Base-by-base conservation (phyloP, 2,113 vertebrate genomes). In the Pseudolaguvia tuberculata region DNA sequence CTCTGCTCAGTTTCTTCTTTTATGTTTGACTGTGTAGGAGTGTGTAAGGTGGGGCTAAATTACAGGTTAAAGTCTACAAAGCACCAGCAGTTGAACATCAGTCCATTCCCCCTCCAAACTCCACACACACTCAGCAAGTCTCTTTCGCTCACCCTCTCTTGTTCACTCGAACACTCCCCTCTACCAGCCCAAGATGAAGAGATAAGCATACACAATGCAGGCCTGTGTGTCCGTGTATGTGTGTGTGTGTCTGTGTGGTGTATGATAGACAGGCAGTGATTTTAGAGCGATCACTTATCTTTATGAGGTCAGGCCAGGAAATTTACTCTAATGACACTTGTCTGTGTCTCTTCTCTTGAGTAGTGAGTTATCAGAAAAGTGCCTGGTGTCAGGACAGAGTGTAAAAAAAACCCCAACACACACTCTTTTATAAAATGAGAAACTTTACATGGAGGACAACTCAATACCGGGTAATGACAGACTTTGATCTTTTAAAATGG, bases 201-300 rank as follows among this genome's bases (percentile, higher is more conserved):
- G 88, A 90, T 90, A 88, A 89, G 81, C 78, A 59, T 68, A 83
- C 81, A 89, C 86, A 88, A 88, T 88, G 72, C 73, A 69, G 57
- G 31, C 84, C 86, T 89, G 86, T 89, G 79, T 90, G 56, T 48
- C 70, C 59, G 53, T 77, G 76, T 72, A 39, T 57, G 73, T 35
- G 72, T 47, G 29, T 18, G 53, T 77, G 76, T 72, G 25, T 57
- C 62, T 35, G 72, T 47, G 61, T 52, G 25, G 39, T 29, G 72
- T 27, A 72, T 72, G 73, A 78, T 47, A 80, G 70, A 75, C 83
- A 84, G 81, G 85, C 79, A 83, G 83, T 72, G 80, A 84, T 89
- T 87, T 88, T 88, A 86, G 53, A 75, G 39, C 3, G 39, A 59
- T 88, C 80, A 83, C 83, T 80, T 80, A 58, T 86, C 83, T 90